A percentile compares a stretch with the other conserved stretches of the same genome.
Evolutionary conservation across 2,113 vertebrate genomes (phyloP).

Genomic region (Dunckerocampus dactyliophorus): DNA sequence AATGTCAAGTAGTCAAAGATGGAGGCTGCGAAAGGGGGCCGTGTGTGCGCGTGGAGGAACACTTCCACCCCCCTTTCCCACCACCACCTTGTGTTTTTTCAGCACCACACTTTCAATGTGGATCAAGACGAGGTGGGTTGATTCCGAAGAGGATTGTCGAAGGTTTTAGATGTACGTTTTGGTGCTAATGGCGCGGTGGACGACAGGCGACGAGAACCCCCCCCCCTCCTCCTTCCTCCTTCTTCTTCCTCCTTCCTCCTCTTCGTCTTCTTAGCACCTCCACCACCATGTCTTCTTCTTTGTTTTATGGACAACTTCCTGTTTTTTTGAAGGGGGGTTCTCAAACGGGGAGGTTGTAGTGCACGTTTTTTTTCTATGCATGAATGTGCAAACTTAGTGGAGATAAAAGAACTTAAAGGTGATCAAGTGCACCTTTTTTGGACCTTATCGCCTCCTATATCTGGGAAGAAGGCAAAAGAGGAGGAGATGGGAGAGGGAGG

Average conservation of each 20-base stretch:
- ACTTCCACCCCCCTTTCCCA: conserved; percentile 21
- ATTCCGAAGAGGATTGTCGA: no score
- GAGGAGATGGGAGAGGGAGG: conserved; percentile 11
- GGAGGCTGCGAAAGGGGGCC: conserved; percentile 84
- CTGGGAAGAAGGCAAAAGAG: conserved; percentile 49
- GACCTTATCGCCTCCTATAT: conserved; percentile 58
- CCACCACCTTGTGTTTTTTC: conserved; percentile 16
- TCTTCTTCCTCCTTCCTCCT: no score
- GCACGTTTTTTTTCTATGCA: no score
- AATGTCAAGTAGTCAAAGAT: conserved; percentile 98
- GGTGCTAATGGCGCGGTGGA: background rate
- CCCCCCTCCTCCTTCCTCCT: background rate
- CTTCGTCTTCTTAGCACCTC: background rate
- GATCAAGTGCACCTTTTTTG: conserved; percentile 9
- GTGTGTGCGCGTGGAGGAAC: conserved; percentile 78
- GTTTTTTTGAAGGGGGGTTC: no score
- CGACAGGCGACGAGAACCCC: background rate
- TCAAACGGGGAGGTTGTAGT: no score
- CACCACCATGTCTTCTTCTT: conserved; percentile 40
- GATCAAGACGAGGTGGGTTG: background rate
- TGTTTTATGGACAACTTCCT: conserved; percentile 69
- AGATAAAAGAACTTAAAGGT: background rate
- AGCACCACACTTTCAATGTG: background rate
- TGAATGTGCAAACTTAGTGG: background rate
- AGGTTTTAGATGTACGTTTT: no score